These are phyloP conservation scores for Phyllotreta cruciferae DNA, from an alignment of 2,888 invertebrate species.

Conservation along the genomic window DNA sequence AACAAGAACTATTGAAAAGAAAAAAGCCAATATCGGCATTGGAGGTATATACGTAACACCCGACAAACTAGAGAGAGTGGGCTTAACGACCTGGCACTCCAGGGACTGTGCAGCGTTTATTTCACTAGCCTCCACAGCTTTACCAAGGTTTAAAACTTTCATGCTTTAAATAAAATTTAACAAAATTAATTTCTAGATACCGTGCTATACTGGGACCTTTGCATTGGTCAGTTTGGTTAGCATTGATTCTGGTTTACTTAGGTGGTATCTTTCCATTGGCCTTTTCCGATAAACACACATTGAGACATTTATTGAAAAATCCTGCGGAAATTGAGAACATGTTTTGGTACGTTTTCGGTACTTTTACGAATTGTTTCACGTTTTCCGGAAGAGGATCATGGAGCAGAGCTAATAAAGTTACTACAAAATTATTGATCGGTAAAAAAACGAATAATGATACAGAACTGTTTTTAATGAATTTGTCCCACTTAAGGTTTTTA, in stretches of 20 bases:
- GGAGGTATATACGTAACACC: constrained; percentile 75
- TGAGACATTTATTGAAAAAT: constrained; percentile 70
- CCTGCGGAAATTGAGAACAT: constrained; percentile 80
- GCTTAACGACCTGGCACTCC: constrained; percentile 71
- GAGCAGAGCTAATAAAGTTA: constrained; percentile 72
- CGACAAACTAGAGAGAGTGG: constrained; percentile 63
- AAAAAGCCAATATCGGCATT: constrained; percentile 71
- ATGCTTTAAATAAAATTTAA: constrained; percentile 3
- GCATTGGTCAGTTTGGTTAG: constrained; percentile 82
- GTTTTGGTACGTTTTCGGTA: constrained; percentile 89
- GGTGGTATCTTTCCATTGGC: constrained; percentile 77
- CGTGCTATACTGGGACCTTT: constrained; percentile 85
- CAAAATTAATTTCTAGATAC: constrained; percentile 64
- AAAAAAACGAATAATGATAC: constrained; percentile 35
- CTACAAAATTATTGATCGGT: constrained; percentile 78
- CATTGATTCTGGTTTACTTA: constrained; percentile 73
- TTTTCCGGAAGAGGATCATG: constrained; percentile 74
- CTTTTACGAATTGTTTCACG: constrained; percentile 82
- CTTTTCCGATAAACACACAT: constrained; percentile 74
- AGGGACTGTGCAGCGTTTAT: constrained; percentile 81
- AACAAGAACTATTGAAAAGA: constrained; percentile 63
- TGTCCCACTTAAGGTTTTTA: constrained; percentile 68
- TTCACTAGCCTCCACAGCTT: constrained; percentile 77
- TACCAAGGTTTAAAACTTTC: constrained; percentile 67
- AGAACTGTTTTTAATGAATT: neutral